These are phyloP conservation scores for Conus canariensis DNA, from an alignment of 2,888 invertebrate genomes.

Conservation along the genomic window DNA sequence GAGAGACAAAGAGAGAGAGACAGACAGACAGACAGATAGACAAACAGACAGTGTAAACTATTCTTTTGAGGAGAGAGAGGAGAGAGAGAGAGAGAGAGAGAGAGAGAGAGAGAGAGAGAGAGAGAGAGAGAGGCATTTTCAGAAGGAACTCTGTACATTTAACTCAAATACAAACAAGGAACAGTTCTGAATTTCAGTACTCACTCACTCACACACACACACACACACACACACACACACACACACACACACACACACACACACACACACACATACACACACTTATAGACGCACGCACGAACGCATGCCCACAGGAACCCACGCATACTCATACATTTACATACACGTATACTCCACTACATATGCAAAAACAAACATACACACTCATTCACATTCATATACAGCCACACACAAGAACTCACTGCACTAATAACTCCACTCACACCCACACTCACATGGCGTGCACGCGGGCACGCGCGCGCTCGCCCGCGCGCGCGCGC, in stretches of 20 bases:
- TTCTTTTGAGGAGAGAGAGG: no score
- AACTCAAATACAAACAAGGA: no score
- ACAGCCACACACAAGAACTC: conserved; percentile 13
- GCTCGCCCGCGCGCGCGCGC: no score
- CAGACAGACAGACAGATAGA: no score
- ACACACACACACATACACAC: conserved; percentile 11
- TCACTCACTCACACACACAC: background rate
- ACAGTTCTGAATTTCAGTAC: no score
- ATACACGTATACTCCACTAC: background rate
- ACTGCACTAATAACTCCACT: background rate
- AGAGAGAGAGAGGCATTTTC: no score
- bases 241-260: conserved; percentile 8
- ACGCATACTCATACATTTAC: background rate
- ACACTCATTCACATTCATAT: background rate
- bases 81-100: no score
- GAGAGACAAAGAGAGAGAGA: background rate
- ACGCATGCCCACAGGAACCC: background rate
- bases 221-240: background rate
- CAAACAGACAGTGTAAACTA: no score
- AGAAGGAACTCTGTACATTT: no score
- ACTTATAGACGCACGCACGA: background rate
- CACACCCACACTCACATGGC: no score
- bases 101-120: no score
- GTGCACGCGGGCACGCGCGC: no score
- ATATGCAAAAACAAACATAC: background rate